Percentiles rank a stretch among this genome's conserved stretches.
phyloP scores from a whole-genome alignment of 2,888 invertebrate genomes.

The Prostheceraeus crozeri region DNA sequence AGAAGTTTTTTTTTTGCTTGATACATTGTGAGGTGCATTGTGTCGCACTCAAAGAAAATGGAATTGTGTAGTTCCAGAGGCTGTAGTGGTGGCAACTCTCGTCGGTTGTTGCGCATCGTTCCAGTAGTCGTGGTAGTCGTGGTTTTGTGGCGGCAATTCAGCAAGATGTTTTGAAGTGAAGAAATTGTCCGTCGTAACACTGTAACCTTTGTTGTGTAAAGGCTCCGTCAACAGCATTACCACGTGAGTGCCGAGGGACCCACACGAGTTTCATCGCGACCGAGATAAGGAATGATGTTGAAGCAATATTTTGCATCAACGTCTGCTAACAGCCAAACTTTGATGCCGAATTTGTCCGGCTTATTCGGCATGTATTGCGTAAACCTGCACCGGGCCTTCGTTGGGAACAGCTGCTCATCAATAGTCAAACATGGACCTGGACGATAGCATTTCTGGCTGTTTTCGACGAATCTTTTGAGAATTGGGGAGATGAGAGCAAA shows the following conservation, averaged over 20 bases:
- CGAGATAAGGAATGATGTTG: slow-evolving; percentile 12
- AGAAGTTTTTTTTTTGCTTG: not conserved
- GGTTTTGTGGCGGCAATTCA: not conserved
- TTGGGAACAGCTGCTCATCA: slow-evolving; percentile 34
- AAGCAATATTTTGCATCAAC: slow-evolving; percentile 19
- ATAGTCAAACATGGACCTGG: slow-evolving; percentile 26
- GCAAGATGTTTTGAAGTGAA: not conserved
- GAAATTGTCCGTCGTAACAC: slow-evolving; percentile 14
- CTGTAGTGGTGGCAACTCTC: slow-evolving; percentile 12
- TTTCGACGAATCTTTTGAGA: slow-evolving; percentile 23
- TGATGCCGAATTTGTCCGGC: slow-evolving; percentile 33
- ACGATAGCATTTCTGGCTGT: not conserved
- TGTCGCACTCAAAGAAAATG: not conserved
- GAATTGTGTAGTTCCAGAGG: slow-evolving; percentile 12
- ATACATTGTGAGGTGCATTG: not conserved
- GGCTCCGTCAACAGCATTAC: slow-evolving; percentile 1
- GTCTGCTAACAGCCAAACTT: slow-evolving; percentile 33
- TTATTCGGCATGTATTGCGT: slow-evolving; percentile 34
- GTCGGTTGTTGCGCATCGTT: slow-evolving; percentile 16
- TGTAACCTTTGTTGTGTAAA: slow-evolving; percentile 21
- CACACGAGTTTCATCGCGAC: not conserved
- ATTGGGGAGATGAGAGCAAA: slow-evolving; percentile 14
- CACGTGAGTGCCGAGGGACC: slow-evolving; percentile 11
- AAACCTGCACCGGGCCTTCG: slow-evolving; percentile 6
- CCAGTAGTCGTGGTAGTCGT: slow-evolving; percentile 19